These are phyloP conservation scores for Mesoclemmys tuberculata DNA, from an alignment of 2,113 vertebrate genomes.

Conservation along the genomic window DNA sequence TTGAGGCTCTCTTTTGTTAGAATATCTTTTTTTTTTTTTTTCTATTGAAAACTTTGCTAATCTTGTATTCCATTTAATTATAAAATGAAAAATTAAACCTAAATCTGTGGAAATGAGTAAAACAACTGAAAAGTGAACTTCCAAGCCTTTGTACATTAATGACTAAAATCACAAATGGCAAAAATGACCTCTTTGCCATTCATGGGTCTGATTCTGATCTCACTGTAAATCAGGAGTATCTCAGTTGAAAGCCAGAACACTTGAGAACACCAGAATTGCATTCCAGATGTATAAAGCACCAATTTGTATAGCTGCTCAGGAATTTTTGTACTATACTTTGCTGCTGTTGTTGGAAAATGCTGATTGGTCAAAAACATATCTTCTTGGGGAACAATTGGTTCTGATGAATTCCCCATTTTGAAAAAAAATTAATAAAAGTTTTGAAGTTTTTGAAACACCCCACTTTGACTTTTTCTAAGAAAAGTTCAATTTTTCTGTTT, in stretches of 20 bases:
- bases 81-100: not conserved
- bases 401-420: not conserved
- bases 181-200: not conserved
- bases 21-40: not conserved
- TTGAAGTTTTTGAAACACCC: not conserved
- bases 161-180: not conserved
- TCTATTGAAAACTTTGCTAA: not conserved
- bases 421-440: not conserved
- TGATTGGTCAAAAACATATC: not conserved
- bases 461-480: not conserved
- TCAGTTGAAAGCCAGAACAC: not conserved
- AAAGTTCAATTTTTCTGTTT: not conserved
- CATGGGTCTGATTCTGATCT: not conserved
- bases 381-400: not conserved
- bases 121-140: not conserved
- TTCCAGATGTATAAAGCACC: not conserved
- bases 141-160: not conserved
- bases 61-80: not conserved
- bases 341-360: not conserved
- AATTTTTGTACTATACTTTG: not conserved
- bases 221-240: not conserved
- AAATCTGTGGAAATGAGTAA: not conserved
- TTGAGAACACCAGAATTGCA: not conserved
- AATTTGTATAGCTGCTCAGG: not conserved
- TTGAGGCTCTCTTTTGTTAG: not conserved